A percentile compares a stretch with the other conserved stretches of the same genome.
These are phyloP conservation scores for Pseudolaguvia tuberculata DNA, from an alignment of 2,113 vertebrate species.

Conservation along the genomic window DNA sequence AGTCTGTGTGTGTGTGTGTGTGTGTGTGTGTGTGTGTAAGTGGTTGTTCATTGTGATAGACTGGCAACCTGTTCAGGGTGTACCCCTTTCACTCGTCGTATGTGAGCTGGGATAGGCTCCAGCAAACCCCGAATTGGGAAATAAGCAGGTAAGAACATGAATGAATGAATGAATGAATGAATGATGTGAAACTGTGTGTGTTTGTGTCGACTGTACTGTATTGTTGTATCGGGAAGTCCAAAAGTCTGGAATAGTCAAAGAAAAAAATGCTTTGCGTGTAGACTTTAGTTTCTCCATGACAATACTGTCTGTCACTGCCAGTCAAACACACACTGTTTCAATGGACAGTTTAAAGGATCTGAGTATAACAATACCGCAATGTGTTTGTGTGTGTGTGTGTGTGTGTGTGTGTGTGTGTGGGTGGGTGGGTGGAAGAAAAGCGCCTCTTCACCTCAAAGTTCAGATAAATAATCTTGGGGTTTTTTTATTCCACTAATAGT, in stretches of 20 bases:
- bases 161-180: no score
- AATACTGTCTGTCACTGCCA: constrained; percentile 2
- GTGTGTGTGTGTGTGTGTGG: not conserved
- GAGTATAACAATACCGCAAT: constrained; percentile 40
- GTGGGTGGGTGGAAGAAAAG: not conserved
- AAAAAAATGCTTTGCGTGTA: constrained; percentile 24
- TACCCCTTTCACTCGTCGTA: no score
- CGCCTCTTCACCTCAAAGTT: constrained; percentile 37
- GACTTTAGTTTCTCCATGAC: constrained; percentile 29
- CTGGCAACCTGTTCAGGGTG: no score
- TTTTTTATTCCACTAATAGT: constrained; percentile 42
- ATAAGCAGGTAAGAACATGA: no score
- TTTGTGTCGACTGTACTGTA: no score
- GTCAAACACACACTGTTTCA: constrained; percentile 1
- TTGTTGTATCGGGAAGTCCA: not conserved
- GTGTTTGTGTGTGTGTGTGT: no score
- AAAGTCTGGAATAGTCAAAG: constrained; percentile 30
- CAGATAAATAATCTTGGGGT: constrained; percentile 43
- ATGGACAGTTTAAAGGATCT: constrained; percentile 31
- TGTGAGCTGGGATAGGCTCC: no score
- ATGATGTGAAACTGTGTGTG: no score
- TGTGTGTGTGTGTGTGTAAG: not conserved
- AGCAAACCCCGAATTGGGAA: no score
- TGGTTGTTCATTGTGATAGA: no score
- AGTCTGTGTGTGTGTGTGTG: not conserved